A percentile compares a stretch with the other conserved stretches of the same genome.
Evolutionary conservation across 1,140 invertebrate species (phyloP).

Genomic region (Saxidomus purpurata): DNA sequence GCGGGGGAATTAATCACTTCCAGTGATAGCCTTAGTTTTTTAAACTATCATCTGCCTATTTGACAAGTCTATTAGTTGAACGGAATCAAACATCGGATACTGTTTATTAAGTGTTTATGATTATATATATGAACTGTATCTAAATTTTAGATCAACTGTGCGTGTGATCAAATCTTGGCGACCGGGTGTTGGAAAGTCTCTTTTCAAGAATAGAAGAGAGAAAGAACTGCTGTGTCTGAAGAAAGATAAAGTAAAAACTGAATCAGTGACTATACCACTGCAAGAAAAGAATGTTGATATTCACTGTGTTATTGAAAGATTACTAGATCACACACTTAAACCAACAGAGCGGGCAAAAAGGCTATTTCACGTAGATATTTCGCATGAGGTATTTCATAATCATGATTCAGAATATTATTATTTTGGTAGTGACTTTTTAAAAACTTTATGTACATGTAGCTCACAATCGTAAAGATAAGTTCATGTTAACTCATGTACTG

Average conservation of each 20-base stretch:
- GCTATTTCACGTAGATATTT: conserved; percentile 78
- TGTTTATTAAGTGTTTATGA: too few relatives aligned
- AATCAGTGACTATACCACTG: conserved; percentile 67
- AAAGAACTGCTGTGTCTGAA: conserved; percentile 42
- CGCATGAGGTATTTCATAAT: conserved; percentile 79
- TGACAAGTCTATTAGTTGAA: too few relatives aligned
- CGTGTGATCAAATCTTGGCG: conserved; percentile 73
- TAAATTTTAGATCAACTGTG: conserved; percentile 69
- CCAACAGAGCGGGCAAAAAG: conserved; percentile 55
- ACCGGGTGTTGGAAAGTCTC: conserved; percentile 78
- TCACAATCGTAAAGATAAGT: not conserved
- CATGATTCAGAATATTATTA: not conserved
- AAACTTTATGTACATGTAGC: not conserved
- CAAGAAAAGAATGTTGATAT: conserved; percentile 67
- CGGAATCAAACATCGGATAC: too few relatives aligned
- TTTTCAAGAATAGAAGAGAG: conserved; percentile 67
- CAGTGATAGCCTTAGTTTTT: too few relatives aligned
- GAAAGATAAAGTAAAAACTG: not conserved
- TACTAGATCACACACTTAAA: conserved; percentile 57
- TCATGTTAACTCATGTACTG: not conserved
- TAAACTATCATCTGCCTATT: too few relatives aligned
- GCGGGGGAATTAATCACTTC: too few relatives aligned
- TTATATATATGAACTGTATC: too few relatives aligned
- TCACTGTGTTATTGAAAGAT: conserved; percentile 43
- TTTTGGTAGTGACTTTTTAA: not conserved